Evolutionary conservation across 2,113 vertebrate genomes (phyloP).

Genomic region (Lucifuga dentata): DNA sequence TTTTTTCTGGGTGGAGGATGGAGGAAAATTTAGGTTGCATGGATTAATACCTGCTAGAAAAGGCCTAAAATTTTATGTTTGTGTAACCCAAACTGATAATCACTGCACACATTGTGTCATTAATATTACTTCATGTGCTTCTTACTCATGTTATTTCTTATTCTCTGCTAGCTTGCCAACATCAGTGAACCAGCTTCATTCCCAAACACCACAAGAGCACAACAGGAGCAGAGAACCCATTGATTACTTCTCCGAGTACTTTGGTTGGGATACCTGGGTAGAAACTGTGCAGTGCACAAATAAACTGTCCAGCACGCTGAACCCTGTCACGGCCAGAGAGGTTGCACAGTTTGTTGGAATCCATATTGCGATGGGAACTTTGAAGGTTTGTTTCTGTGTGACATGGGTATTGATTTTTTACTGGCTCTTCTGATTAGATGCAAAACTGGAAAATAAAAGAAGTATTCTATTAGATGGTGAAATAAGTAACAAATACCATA

Average conservation of each 20-base stretch:
- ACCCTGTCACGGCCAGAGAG: conserved; percentile 70
- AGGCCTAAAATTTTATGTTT: neutral
- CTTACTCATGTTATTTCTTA: neutral
- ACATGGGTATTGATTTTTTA: neutral
- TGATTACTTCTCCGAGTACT: conserved; percentile 80
- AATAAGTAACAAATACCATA: neutral
- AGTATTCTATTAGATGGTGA: neutral
- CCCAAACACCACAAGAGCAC: conserved; percentile 18
- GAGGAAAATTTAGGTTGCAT: too few relatives aligned
- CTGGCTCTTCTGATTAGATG: neutral
- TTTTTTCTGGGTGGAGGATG: too few relatives aligned
- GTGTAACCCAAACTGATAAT: too few relatives aligned
- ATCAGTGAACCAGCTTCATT: neutral
- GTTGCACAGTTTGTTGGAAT: conserved; percentile 83
- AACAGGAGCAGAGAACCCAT: conserved; percentile 63
- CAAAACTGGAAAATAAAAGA: too few relatives aligned
- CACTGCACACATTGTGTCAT: neutral
- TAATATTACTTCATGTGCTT: neutral
- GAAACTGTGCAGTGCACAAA: conserved; percentile 76
- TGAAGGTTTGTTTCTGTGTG: conserved; percentile 75
- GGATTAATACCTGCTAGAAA: neutral
- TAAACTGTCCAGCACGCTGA: conserved; percentile 43
- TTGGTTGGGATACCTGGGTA: conserved; percentile 79
- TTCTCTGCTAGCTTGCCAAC: conserved; percentile 37
- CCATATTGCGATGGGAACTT: conserved; percentile 85